Base-by-base conservation (phyloP, 2,888 invertebrate genomes). In the Mesorhabditis belari region DNA sequence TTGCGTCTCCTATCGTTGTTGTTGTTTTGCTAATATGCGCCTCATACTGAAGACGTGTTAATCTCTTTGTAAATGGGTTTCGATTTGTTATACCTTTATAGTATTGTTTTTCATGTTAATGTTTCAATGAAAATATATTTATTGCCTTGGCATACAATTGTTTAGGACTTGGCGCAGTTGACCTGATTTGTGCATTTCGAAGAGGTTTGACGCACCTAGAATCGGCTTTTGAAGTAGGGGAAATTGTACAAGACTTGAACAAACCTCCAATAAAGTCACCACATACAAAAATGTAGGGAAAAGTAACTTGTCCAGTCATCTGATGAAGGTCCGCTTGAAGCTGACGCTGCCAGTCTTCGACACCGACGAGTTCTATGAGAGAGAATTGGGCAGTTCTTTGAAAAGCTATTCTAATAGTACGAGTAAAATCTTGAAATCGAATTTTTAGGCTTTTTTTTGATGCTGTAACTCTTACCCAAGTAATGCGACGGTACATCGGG, bases 211-310 rank as follows among this genome's bases (percentile, higher is more conserved):
- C 2, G 74, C 68, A 17, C 79, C 74, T 73, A 57, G 5, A 64
- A 54, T 53, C 50, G 5, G 19, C 6, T 58, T n/a, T 26, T 35
- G 17, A 52, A n/a, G 19, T 9, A 6, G n/a, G 28, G 3, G 28
- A 35, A 5, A n/a, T 12, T 5, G 55, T 19, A 5, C 25, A 6
- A 12, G 53, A 27, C 9, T 19, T 12, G 17, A 12, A 19, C 57
- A 19, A 21, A 72, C 74, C 78, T 57, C 79, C 79, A 54, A 79
- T 74, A 57, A 77, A 78, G 49, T 73, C 68, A 19, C 79, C 79
- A 49, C 79, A 79, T 17, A 79, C 76, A 61, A 80, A 79, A 27
- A 79, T 77, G 62, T 78, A 79, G 4, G 79, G 79, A 62, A 80
- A 79, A 17, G 77, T 78, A 26, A 72, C 70, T 29, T 77, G 76